phyloP scores from a whole-genome alignment of 2,113 vertebrate species.

The Actenoides hombroni region DNA sequence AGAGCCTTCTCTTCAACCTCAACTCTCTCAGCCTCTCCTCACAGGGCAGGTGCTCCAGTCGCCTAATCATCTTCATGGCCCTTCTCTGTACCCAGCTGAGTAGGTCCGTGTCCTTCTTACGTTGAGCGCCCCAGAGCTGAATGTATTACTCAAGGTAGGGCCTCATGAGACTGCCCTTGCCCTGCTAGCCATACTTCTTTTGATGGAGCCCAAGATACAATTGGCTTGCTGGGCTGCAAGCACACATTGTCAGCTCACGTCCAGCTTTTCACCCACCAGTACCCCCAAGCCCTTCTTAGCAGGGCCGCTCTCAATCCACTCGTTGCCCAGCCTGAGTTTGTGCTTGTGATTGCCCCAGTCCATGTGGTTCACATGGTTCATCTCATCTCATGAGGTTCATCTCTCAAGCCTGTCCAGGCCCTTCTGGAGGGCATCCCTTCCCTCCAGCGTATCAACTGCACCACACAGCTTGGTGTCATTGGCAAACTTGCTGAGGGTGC shows the following conservation, averaged over 20 bases:
- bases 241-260: too few species aligned
- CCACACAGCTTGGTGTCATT: neutral
- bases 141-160: too few species aligned
- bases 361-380: too few species aligned
- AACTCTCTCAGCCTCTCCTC: neutral
- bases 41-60: neutral
- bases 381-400: too few species aligned
- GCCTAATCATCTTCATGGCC: neutral
- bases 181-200: neutral
- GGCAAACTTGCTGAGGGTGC: neutral
- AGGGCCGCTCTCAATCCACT: neutral
- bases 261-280: neutral
- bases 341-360: neutral
- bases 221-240: neutral
- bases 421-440: neutral
- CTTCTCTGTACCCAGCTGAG: neutral
- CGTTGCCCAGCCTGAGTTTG: neutral
- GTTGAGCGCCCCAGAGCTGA: neutral
- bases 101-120: neutral
- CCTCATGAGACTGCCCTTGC: neutral
- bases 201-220: neutral
- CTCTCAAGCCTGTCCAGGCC: neutral
- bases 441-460: neutral
- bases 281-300: neutral
- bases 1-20: neutral